phyloP scores from a whole-genome alignment of 2,888 invertebrate genomes.

The Ethmia dodecea region DNA sequence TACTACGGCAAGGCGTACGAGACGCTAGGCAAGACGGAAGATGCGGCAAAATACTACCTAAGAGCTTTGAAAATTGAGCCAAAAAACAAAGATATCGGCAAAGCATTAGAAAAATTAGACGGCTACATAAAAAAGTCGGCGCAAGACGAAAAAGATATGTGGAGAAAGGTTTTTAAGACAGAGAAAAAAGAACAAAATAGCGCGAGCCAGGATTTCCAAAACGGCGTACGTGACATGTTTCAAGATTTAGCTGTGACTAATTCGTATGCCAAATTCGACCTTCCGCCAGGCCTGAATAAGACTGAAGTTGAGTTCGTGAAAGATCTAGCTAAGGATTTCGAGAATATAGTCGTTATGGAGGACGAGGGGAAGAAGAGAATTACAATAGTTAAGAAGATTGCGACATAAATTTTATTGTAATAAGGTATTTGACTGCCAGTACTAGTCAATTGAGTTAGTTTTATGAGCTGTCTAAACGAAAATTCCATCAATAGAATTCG shows the following conservation, averaged over 20 bases:
- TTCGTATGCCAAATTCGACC: slow-evolving; percentile 48
- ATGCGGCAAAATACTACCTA: slow-evolving; percentile 48
- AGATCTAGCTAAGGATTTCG: slow-evolving; percentile 36
- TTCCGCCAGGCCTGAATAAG: slow-evolving; percentile 42
- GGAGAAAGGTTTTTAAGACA: slow-evolving; percentile 48
- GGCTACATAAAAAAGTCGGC: slow-evolving; percentile 30
- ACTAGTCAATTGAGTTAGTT: too few species aligned
- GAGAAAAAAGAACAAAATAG: slow-evolving; percentile 31
- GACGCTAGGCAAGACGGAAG: slow-evolving; percentile 41
- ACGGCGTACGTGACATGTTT: slow-evolving; percentile 49
- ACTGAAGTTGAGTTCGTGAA: slow-evolving; percentile 50
- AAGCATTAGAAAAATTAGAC: slow-evolving; percentile 43
- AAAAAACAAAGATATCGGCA: slow-evolving; percentile 58
- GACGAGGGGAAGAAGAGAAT: slow-evolving; percentile 41
- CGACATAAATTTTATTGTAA: too few species aligned
- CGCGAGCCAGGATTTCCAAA: slow-evolving; percentile 52
- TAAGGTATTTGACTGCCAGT: too few species aligned
- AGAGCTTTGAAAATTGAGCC: slow-evolving; percentile 62
- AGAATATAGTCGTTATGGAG: slow-evolving; percentile 37
- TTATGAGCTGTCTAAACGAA: too few species aligned
- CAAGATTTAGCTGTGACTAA: slow-evolving; percentile 43
- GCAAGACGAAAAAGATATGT: slow-evolving; percentile 44
- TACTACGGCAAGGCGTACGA: slow-evolving; percentile 54
- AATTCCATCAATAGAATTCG: too few species aligned
- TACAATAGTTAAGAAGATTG: slow-evolving; percentile 45